Evolutionary conservation across 2,888 invertebrate species (phyloP), one percentile per base, ranked within the genome.

Genomic region (Ernsta delagoae): DNA sequence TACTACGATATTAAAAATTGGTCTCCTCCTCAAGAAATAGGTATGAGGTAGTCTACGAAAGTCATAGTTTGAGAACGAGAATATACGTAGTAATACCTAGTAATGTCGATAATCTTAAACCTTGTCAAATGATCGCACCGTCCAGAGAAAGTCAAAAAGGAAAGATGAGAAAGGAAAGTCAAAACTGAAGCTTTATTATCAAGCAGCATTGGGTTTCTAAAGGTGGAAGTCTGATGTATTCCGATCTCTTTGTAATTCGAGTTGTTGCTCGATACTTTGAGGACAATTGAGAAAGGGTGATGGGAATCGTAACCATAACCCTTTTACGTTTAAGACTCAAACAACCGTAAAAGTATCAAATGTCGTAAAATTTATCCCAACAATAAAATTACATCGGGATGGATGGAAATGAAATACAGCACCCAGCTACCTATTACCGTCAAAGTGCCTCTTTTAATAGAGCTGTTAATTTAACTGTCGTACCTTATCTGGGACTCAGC

Each of bases 331-430:
- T 83, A 83, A 84, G 83, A 82, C 83, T 83, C 86, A 31, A 87
- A 87, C 83, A 83, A 76, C 86, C 86, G 86, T 90, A 89, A 90
- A 89, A 87, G 88, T 88, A 90, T 90, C 83, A 85, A 86, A 82
- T 84, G 80, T 84, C 88, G 83, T 89, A 90, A 89, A 89, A 84
- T 88, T 87, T 83, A 88, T 85, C 88, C 86, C 73, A 65, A 80
- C 86, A 89, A 88, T 90, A 88, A 89, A 89, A 88, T 86, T 84
- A 88, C 87, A 81, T 79, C 84, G 80, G 86, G 79, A 84, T 84
- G 82, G 84, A 83, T 75, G 83, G 82, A 87, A 89, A 88, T 87
- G 88, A 88, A 88, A 88, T 87, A 88, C 86, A 82, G 80, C 80
- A 76, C 16, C 16, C 16, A 24, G 12, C 77, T 75, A 77, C 11